A percentile compares a stretch with the other conserved stretches of the same genome.
These are phyloP conservation scores for Heliothis virescens DNA, from an alignment of 1,140 invertebrate species.

Conservation along the genomic window DNA sequence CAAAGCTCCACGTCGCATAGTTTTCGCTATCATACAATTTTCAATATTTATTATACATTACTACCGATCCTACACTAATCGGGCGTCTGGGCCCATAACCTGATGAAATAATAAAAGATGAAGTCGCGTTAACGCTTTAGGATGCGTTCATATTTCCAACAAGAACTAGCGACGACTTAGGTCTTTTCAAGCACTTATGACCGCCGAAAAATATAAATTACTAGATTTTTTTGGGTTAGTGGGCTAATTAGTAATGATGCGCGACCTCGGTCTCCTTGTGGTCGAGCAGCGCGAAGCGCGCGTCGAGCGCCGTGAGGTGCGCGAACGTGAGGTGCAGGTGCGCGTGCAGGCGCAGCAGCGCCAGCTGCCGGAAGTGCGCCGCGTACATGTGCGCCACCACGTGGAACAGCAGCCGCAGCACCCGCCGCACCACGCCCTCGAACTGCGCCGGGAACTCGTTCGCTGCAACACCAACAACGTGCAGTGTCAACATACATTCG, in stretches of 20 bases:
- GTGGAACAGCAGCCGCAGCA: slow-evolving; percentile 98
- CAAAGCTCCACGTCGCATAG: no score
- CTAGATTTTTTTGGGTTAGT: no score
- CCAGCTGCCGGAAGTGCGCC: slow-evolving; percentile 98
- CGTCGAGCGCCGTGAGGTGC: slow-evolving; percentile 95
- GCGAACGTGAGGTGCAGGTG: slow-evolving; percentile 98
- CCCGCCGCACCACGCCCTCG: slow-evolving; percentile 97
- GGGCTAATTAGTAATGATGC: background rate
- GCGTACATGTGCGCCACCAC: slow-evolving; percentile 99
- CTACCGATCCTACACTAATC: no score
- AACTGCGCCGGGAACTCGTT: slow-evolving; percentile 98
- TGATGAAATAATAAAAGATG: no score
- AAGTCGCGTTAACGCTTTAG: no score
- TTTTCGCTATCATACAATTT: no score
- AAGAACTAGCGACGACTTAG: no score
- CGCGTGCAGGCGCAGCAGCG: slow-evolving; percentile 95
- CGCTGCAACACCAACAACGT: slow-evolving; percentile 87
- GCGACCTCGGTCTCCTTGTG: slow-evolving; percentile 97
- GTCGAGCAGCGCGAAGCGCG: slow-evolving; percentile 96
- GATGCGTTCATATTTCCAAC: no score
- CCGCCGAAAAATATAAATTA: no score
- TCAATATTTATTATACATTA: no score
- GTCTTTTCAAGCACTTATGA: no score
- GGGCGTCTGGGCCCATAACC: no score
- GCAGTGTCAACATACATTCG: background rate